phyloP scores from a whole-genome alignment of 2,113 vertebrate genomes.

The Trochalopteron elliotii region DNA sequence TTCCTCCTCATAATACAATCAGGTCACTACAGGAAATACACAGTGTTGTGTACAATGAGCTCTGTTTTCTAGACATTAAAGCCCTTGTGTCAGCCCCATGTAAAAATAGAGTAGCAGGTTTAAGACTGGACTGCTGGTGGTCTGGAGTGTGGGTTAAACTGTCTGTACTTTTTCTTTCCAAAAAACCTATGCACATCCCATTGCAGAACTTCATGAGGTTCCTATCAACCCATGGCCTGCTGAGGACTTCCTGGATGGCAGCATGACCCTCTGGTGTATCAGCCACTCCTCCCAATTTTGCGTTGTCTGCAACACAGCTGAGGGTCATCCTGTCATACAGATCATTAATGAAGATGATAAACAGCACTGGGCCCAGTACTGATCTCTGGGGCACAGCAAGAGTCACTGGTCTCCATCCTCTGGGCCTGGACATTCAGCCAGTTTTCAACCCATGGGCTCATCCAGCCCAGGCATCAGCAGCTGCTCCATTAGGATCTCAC shows the following conservation, averaged over 20 bases:
- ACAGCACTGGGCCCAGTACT: not conserved
- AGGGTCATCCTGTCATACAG: not conserved
- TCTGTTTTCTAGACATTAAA: not conserved
- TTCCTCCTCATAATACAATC: not conserved
- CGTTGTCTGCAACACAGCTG: not conserved
- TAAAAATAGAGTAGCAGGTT: not conserved
- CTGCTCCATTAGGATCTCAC: not conserved
- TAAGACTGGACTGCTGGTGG: not conserved
- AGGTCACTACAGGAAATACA: not conserved
- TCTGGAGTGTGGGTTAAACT: not conserved
- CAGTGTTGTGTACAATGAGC: not conserved
- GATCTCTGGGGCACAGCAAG: not conserved
- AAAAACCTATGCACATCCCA: not conserved
- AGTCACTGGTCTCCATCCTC: not conserved
- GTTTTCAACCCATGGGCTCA: not conserved
- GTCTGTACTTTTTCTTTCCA: not conserved
- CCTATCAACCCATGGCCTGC: fast-evolving
- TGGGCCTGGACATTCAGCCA: not conserved
- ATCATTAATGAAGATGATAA: not conserved
- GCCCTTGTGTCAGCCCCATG: not conserved
- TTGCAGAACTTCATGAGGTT: not conserved
- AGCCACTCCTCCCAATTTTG: not conserved
- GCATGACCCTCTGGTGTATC: fast-evolving
- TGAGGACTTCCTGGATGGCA: not conserved
- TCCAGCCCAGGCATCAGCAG: not conserved